Percentiles rank a stretch among this genome's conserved stretches.
Conservation (phyloP, 2,888 invertebrate species). For the Sylvicola cinctus region DNA sequence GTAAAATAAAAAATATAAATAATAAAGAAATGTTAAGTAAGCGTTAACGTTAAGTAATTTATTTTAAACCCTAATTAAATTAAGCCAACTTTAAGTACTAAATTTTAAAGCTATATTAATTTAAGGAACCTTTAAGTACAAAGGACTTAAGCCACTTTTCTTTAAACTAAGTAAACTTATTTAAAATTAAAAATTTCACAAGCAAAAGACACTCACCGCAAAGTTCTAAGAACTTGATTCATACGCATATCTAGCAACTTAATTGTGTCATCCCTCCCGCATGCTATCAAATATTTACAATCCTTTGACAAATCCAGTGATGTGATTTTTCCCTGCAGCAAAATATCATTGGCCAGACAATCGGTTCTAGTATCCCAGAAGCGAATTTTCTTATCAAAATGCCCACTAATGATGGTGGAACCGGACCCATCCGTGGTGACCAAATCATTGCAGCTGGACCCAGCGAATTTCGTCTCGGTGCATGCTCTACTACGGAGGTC, state of each 20-base stretch:
- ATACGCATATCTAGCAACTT: conserved; percentile 86
- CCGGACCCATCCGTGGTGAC: conserved; percentile 76
- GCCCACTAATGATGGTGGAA: conserved; percentile 86
- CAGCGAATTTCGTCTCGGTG: conserved; percentile 86
- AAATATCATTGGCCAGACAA: conserved; percentile 63
- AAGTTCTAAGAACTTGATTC: conserved; percentile 77
- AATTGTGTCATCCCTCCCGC: conserved; percentile 87
- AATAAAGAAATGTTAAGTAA: too few relatives aligned
- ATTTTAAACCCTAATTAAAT: too few relatives aligned
- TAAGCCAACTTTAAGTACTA: too few relatives aligned
- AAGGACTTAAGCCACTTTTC: too few relatives aligned
- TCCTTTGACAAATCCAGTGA: conserved; percentile 86
- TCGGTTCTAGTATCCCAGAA: conserved; percentile 94
- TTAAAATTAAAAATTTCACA: too few relatives aligned
- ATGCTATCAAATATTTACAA: conserved; percentile 72
- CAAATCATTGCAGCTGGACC: conserved; percentile 91
- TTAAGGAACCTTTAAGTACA: too few relatives aligned
- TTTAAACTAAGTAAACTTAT: too few relatives aligned
- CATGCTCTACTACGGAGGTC: conserved; percentile 84
- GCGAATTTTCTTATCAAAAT: conserved; percentile 91
- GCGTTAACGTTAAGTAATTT: too few relatives aligned
- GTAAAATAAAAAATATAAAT: conserved; percentile 16
- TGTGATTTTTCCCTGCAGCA: conserved; percentile 83
- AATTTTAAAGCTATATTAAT: too few relatives aligned
- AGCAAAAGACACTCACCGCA: conserved; percentile 71